These are phyloP conservation scores for Hermaeophaga mercurialis DNA, from an alignment of 2,888 invertebrate species.

Conservation along the genomic window DNA sequence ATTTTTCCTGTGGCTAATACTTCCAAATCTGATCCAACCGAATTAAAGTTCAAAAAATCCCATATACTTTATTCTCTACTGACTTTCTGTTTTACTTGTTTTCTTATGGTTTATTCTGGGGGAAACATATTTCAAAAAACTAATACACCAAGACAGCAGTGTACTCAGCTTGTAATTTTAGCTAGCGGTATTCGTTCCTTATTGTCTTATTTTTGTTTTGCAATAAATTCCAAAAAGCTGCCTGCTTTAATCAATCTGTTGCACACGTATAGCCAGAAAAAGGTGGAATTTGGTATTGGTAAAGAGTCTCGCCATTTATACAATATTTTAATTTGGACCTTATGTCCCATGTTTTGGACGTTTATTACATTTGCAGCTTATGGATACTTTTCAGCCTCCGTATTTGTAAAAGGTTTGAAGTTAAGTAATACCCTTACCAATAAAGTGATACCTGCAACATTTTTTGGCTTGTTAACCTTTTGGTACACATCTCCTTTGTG, in stretches of 20 bases:
- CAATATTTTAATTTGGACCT: not conserved
- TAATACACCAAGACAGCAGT: not conserved
- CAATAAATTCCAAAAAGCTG: not conserved
- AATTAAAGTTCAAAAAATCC: not conserved
- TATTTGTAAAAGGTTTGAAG: not conserved
- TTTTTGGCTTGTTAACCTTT: not conserved
- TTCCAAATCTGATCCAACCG: not conserved
- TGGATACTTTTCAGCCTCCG: not conserved
- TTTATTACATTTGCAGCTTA: not conserved
- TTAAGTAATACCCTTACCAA: not conserved
- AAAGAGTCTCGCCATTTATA: not conserved
- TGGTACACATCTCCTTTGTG: slow-evolving; percentile 6
- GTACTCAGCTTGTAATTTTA: not conserved
- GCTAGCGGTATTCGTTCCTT: slow-evolving; percentile 1
- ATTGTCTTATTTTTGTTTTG: not conserved
- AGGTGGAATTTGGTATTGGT: not conserved
- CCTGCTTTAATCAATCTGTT: slow-evolving; percentile 1
- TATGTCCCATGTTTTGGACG: not conserved
- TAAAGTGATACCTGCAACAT: not conserved
- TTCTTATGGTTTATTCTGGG: not conserved
- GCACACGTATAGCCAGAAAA: slow-evolving; percentile 1
- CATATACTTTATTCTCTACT: slow-evolving; percentile 2
- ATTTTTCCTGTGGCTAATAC: slow-evolving; percentile 7
- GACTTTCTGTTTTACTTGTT: not conserved
- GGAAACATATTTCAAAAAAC: not conserved